phyloP scores from a whole-genome alignment of 2,797 vertebrate genomes.

The Threskiornis aethiopicus region DNA sequence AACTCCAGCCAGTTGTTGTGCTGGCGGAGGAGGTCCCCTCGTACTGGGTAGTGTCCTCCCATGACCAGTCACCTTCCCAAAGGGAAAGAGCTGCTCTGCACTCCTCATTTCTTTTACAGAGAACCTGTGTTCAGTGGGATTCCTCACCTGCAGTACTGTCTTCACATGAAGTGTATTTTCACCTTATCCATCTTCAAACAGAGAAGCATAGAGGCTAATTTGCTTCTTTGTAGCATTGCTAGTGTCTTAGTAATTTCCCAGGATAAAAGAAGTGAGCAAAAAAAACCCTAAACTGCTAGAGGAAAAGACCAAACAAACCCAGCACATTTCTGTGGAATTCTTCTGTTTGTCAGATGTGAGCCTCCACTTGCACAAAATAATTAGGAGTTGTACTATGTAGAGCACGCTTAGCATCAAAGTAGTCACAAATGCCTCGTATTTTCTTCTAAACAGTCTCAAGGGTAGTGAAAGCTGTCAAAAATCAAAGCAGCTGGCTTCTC shows the following conservation, averaged over 20 bases:
- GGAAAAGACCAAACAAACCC: slow-evolving; percentile 25
- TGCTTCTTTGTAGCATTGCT: slow-evolving; percentile 40
- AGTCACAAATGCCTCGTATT: slow-evolving; percentile 37
- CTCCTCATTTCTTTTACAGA: background rate
- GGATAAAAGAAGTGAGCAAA: slow-evolving; percentile 20
- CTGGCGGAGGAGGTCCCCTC: background rate
- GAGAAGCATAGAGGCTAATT: background rate
- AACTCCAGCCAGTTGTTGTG: background rate
- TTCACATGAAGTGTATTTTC: background rate
- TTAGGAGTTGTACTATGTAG: slow-evolving; percentile 42
- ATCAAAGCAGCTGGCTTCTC: slow-evolving; percentile 43
- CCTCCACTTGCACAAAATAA: slow-evolving; percentile 37
- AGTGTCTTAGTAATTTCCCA: slow-evolving; percentile 22
- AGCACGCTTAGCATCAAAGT: slow-evolving; percentile 41
- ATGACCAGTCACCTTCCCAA: background rate
- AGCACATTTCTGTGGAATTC: slow-evolving; percentile 5
- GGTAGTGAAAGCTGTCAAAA: slow-evolving; percentile 55
- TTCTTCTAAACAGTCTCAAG: slow-evolving; percentile 49
- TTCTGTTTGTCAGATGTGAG: slow-evolving; percentile 24
- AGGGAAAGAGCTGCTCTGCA: background rate
- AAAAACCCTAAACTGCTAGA: background rate
- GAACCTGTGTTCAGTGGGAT: background rate
- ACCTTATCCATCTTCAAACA: background rate
- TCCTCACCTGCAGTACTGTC: background rate
- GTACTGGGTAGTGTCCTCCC: background rate